phyloP scores from a whole-genome alignment of 2,797 vertebrate genomes.

The Echiichthys vipera region DNA sequence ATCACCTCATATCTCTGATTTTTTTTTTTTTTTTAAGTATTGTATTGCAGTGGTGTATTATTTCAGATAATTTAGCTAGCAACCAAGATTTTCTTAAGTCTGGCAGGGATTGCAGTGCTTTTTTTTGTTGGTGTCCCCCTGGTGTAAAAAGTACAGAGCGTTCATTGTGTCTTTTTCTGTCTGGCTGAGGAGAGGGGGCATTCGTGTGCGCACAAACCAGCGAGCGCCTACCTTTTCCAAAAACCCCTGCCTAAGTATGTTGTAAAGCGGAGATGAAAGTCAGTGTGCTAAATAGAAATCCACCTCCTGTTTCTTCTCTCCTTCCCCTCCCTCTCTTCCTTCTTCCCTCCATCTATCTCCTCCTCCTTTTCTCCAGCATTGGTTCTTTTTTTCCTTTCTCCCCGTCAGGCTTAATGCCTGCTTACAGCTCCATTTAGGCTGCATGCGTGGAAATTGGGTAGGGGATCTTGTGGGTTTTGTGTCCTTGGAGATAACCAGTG shows the following conservation, averaged over 20 bases:
- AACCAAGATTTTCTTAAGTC: conserved; percentile 73
- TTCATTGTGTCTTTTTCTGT: conserved; percentile 76
- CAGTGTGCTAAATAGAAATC: conserved; percentile 75
- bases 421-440: conserved; percentile 83
- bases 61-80: conserved; percentile 76
- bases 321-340: conserved; percentile 49
- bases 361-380: conserved; percentile 61
- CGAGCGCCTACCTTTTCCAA: conserved; percentile 51
- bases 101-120: conserved; percentile 59
- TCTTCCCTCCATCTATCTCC: conserved; percentile 63
- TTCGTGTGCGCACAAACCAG: conserved; percentile 56
- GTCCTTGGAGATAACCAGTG: conserved; percentile 84
- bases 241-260: conserved; percentile 67
- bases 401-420: conserved; percentile 81
- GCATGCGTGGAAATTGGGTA: conserved; percentile 84
- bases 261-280: conserved; percentile 80
- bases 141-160: conserved; percentile 74
- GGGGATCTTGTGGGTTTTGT: conserved; percentile 85
- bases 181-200: conserved; percentile 52
- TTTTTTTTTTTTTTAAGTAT: no score
- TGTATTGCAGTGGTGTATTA: conserved; percentile 70
- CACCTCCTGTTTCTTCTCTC: conserved; percentile 60
- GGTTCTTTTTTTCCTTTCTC: conserved; percentile 70
- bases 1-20: conserved; percentile 75
- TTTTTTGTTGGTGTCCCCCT: conserved; percentile 53